A percentile compares a stretch with the other conserved stretches of the same genome.
Conservation (phyloP, 2,797 vertebrate species). For the Xiphorhynchus erythropygius region DNA sequence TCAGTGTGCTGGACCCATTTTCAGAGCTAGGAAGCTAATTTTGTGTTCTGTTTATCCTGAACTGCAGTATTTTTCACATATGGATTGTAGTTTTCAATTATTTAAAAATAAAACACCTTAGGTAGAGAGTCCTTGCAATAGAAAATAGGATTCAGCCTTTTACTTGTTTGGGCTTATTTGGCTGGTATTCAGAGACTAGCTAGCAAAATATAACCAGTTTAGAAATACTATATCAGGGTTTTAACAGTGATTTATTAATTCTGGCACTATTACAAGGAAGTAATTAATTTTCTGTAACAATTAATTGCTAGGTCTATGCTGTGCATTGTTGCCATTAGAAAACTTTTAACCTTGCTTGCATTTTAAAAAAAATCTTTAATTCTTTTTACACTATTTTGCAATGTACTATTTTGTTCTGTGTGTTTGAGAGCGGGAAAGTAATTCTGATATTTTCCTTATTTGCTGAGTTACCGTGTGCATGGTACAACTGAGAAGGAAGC, state of each 20-base stretch:
- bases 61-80: background rate
- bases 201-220: background rate
- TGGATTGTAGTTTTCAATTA: background rate
- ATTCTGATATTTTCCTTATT: background rate
- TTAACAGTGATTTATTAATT: slow-evolving; percentile 33
- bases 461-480: background rate
- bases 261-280: background rate
- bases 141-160: background rate
- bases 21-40: background rate
- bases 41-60: background rate
- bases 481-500: background rate
- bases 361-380: background rate
- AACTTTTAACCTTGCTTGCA: background rate
- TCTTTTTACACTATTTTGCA: background rate
- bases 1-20: background rate
- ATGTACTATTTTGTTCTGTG: background rate
- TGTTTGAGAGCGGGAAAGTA: rapidly evolving
- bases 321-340: background rate
- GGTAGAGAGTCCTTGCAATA: background rate
- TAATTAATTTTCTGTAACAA: background rate
- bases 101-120: background rate
- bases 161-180: background rate
- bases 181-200: background rate
- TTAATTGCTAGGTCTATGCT: background rate
- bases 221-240: background rate